Evolutionary conservation across 2,113 vertebrate genomes (phyloP), one percentile per base, ranked within the genome.

Genomic region (Meleagris gallopavo): DNA sequence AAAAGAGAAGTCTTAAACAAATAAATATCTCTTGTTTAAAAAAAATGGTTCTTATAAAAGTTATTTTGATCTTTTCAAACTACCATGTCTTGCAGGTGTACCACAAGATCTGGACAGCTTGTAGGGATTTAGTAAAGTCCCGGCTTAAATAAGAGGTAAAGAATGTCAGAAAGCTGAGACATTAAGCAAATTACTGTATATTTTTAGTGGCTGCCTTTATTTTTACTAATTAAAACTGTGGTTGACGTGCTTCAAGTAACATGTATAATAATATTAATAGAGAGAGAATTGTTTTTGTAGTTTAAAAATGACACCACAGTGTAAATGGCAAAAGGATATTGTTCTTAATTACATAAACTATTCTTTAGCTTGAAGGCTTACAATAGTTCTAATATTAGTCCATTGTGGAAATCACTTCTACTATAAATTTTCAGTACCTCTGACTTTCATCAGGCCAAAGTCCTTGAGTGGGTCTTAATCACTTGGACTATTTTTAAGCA

Each of bases 51-150:
- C 21, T 83, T 80, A 80, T 6, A 86, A 36, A 78, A 72, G 34
- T 72, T 80, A 74, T 40, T 71, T 89, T 77, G 20, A 18, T 90
- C 25, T 36, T 83, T 87, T 71, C 5, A 2, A 83, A 29, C 25
- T 43, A 22, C 25, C 1, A 15, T 65, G 41, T 65, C 79, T 55
- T 83, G 21, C 29, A 78, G 48, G 43, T 2, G 0, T 30, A 76
- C 69, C 61, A 52, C 69, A 91, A 88, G 30, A 74, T 64, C 85
- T 80, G 72, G 40, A 75, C 55, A 88, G 60, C 83, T 91, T 90
- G 57, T 45, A 81, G 79, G 91, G 79, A 95, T 94, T 96, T 91
- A 83, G 75, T 64, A 89, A 95, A 95, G 79, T 75, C 91, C n/a
- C 69, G 65, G 87, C 93, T 96, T 94, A 87, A 91, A 92, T 93